These are phyloP conservation scores for Drosophila cardini DNA, from an alignment of 1,140 invertebrate genomes.

Conservation along the genomic window DNA sequence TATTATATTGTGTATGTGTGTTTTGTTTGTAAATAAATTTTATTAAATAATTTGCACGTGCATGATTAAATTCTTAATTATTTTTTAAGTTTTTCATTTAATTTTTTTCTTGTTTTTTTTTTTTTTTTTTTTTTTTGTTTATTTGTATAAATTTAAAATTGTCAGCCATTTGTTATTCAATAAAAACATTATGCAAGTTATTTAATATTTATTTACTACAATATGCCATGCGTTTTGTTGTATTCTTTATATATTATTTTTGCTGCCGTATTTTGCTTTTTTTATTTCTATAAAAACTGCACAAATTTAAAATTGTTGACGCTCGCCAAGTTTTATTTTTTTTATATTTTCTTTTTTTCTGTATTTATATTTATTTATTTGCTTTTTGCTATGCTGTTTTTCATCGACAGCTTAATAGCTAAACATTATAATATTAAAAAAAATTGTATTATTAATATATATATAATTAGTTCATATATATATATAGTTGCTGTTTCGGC, in stretches of 20 bases:
- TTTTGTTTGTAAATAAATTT: constrained; percentile 61
- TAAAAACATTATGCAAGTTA: constrained; percentile 73
- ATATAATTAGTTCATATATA: constrained; percentile 24
- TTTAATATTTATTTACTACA: constrained; percentile 36
- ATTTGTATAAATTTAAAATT: constrained; percentile 80
- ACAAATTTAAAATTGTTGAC: constrained; percentile 77
- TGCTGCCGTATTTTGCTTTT: constrained; percentile 20
- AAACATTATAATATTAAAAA: constrained; percentile 53
- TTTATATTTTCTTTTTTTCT: constrained; percentile 21
- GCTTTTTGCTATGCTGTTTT: constrained; percentile 18
- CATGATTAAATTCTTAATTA: constrained; percentile 78
- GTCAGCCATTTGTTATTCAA: constrained; percentile 75
- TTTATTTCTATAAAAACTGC: constrained; percentile 76
- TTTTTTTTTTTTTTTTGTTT: constrained; percentile 28
- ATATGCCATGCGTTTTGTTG: constrained; percentile 36
- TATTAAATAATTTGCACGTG: constrained; percentile 76
- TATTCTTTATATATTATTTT: constrained; percentile 10
- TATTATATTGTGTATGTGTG: constrained; percentile 12
- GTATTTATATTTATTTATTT: constrained; percentile 24
- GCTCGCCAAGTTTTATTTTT: constrained; percentile 50
- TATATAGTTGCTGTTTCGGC: constrained; percentile 36
- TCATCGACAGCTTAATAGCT: constrained; percentile 50
- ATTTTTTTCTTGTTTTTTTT: constrained; percentile 31
- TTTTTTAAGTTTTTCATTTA: constrained; percentile 25
- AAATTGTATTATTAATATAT: constrained; percentile 38